A percentile compares a stretch with the other conserved stretches of the same genome.
Conservation (phyloP, 2,888 invertebrate species). For the Colletes collaris region DNA sequence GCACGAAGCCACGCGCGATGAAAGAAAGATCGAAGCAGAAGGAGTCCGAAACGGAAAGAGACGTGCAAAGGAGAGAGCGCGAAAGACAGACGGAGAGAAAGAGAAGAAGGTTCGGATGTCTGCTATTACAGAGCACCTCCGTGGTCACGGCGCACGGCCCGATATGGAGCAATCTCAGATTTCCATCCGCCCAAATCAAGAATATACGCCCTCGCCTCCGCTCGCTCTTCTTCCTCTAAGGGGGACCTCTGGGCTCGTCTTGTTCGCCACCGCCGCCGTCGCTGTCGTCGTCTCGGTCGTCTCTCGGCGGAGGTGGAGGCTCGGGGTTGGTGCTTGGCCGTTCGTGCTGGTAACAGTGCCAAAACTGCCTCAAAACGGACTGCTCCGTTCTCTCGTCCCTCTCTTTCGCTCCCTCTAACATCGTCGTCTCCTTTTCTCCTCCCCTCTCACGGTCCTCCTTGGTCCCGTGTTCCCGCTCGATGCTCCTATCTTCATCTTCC, state of each 20-base stretch:
- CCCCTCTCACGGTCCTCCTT: not conserved
- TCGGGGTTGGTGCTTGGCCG: slow-evolving; percentile 72
- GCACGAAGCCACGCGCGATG: not conserved
- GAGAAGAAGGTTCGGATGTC: slow-evolving; percentile 63
- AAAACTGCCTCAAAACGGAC: slow-evolving; percentile 77
- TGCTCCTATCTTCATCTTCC: slow-evolving; percentile 15
- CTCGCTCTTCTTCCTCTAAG: slow-evolving; percentile 63
- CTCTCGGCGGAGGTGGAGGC: slow-evolving; percentile 56
- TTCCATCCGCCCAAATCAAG: slow-evolving; percentile 88
- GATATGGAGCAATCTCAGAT: slow-evolving; percentile 89
- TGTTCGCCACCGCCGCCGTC: slow-evolving; percentile 19
- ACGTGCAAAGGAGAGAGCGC: not conserved
- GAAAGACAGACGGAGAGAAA: slow-evolving; percentile 21
- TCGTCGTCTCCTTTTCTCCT: slow-evolving; percentile 23
- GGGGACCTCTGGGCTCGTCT: slow-evolving; percentile 52
- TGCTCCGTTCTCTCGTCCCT: slow-evolving; percentile 33
- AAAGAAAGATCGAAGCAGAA: slow-evolving; percentile 3
- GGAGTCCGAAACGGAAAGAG: not conserved
- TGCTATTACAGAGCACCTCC: slow-evolving; percentile 79
- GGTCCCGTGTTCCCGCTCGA: not conserved
- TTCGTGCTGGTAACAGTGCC: slow-evolving; percentile 74
- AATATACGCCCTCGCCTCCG: slow-evolving; percentile 84
- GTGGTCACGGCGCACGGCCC: slow-evolving; percentile 84
- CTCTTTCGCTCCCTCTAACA: slow-evolving; percentile 21
- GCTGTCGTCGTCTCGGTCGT: slow-evolving; percentile 38